Percentiles rank a stretch among this genome's conserved stretches.
phyloP scores from a whole-genome alignment of 2,113 vertebrate genomes.

The Cyanoliseus patagonus region DNA sequence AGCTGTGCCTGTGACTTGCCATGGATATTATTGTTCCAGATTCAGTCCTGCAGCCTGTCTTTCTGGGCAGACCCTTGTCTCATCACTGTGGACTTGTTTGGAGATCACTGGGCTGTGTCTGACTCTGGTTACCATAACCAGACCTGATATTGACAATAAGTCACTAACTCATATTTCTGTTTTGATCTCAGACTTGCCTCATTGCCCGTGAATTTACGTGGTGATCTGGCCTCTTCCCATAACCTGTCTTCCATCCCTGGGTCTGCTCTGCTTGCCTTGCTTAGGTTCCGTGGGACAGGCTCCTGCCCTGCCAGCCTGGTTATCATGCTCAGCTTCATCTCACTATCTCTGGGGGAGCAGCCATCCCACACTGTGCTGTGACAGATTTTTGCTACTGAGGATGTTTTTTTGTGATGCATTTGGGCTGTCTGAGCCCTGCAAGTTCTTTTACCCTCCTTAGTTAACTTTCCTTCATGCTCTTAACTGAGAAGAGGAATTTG shows the following conservation, averaged over 20 bases:
- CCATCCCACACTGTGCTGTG: background rate
- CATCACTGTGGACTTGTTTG: background rate
- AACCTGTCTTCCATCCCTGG: background rate
- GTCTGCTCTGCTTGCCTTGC: rapidly evolving
- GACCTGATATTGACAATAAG: background rate
- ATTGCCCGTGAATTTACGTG: rapidly evolving
- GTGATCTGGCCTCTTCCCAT: background rate
- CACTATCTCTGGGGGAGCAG: background rate
- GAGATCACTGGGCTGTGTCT: background rate
- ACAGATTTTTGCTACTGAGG: background rate
- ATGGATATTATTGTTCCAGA: rapidly evolving
- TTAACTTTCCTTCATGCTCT: background rate
- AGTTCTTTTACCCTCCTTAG: background rate
- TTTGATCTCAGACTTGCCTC: background rate
- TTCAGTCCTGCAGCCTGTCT: background rate
- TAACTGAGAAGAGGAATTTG: background rate
- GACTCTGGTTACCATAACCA: background rate
- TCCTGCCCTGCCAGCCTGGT: background rate
- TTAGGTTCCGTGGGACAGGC: background rate
- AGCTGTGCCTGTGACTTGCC: background rate
- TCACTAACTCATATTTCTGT: background rate
- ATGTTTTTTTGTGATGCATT: background rate
- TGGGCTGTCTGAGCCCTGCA: background rate
- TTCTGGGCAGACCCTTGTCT: background rate
- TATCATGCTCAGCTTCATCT: background rate